Evolutionary conservation across 1,140 invertebrate species (phyloP), one percentile per base, ranked within the genome.

Genomic region (Monomorium pharaonis): DNA sequence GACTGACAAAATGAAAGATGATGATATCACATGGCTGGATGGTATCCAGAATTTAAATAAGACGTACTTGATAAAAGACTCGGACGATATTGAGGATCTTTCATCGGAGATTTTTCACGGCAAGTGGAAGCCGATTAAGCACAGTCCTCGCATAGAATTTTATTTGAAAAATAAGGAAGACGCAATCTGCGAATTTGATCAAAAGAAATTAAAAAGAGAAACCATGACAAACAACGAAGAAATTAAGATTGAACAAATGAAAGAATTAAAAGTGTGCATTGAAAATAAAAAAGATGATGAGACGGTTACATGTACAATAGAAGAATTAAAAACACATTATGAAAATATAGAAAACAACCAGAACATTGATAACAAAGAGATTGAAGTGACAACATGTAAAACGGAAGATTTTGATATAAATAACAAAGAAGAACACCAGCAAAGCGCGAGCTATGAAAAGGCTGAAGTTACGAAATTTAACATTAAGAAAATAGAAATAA

Each of bases 51-150:
- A 88, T 81, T 83, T 93, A 60, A 90, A 93, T 88, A 77, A 89
- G 74, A 93, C 93, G 12, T 93, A 91, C 67, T 86, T 89, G 65
- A 92, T 93, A 30, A 90, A 75, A 44, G 87, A 93, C 44, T 86
- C 87, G 18, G 49, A 51, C 5, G 87, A 89, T 7, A 84, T 74
- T 4, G 37, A 18, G 0, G 37, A 37, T 37, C 37, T 37, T 37
- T 37, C 12, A 7, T 0, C 30, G 0, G 12, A 47, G 42, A 47
- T 30, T 10, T 70, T 33, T 44, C 51, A 44, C 0, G 65, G 16
- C 4, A 89, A 58, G 7, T 51, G 88, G 75, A 88, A 42, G 3
- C 83, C 80, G 4, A 84, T 86, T n/a, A 90, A 47, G 10, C 49
- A 90, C 12, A 92, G 87, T 80, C 91, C 89, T 12, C 70, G 86